These are phyloP conservation scores for Platynereis dumerilii DNA, from an alignment of 2,888 invertebrate genomes.

Conservation along the genomic window DNA sequence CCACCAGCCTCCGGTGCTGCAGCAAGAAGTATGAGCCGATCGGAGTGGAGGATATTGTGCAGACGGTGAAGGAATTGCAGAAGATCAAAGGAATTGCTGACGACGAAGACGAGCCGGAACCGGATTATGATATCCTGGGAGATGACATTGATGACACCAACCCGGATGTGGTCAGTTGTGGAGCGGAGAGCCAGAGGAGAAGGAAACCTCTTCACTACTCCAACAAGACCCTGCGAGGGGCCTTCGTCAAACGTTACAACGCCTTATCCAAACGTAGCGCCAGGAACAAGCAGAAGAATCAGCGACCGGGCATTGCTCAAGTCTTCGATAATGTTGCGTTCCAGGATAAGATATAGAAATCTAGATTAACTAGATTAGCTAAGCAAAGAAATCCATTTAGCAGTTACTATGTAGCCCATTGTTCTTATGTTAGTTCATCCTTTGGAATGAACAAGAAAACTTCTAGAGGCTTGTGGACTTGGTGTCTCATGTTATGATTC, in stretches of 20 bases:
- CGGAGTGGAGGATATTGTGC: slow-evolving; percentile 42
- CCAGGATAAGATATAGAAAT: slow-evolving; percentile 27
- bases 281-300: slow-evolving; percentile 34
- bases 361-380: too few relatives aligned
- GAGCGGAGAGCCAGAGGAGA: slow-evolving; percentile 34
- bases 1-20: slow-evolving; percentile 69
- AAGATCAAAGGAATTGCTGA: slow-evolving; percentile 37
- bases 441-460: too few relatives aligned
- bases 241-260: slow-evolving; percentile 50
- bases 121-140: slow-evolving; percentile 37
- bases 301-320: slow-evolving; percentile 35
- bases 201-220: slow-evolving; percentile 35
- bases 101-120: slow-evolving; percentile 37
- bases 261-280: slow-evolving; percentile 37
- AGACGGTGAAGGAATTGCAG: slow-evolving; percentile 44
- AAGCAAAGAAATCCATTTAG: too few relatives aligned
- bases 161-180: slow-evolving; percentile 38
- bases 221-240: slow-evolving; percentile 50
- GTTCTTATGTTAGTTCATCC: too few relatives aligned
- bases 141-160: slow-evolving; percentile 31
- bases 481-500: too few relatives aligned
- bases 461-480: too few relatives aligned
- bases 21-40: slow-evolving; percentile 45
- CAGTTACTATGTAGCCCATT: too few relatives aligned
- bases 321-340: slow-evolving; percentile 38